These are phyloP conservation scores for Brachionus sp. DNA, from an alignment of 1,140 invertebrate species.

Conservation along the genomic window DNA sequence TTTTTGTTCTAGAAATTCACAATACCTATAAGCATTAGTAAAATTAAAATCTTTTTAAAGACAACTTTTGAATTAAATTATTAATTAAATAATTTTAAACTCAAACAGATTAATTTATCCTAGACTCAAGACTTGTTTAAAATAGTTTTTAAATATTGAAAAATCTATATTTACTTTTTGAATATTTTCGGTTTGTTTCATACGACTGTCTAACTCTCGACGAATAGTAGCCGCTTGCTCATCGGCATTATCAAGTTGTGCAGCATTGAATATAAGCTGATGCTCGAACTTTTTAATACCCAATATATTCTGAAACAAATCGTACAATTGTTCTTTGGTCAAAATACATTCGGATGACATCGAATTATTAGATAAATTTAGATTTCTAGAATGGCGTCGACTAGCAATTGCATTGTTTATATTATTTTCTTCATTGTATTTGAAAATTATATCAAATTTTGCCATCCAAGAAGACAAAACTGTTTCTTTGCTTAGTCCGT, in stretches of 20 bases:
- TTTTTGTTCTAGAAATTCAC: too few relatives aligned
- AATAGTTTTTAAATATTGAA: neutral
- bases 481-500: constrained; percentile 97
- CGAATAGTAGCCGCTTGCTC: constrained; percentile 98
- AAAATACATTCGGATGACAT: constrained; percentile 59
- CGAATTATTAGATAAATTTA: constrained; percentile 53
- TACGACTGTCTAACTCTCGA: constrained; percentile 91
- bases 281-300: constrained; percentile 96
- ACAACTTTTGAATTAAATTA: too few relatives aligned
- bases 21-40: too few relatives aligned
- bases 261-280: constrained; percentile 94
- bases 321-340: constrained; percentile 80
- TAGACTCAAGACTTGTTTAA: too few relatives aligned
- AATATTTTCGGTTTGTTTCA: constrained; percentile 93
- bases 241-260: constrained; percentile 96
- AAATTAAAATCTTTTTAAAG: too few relatives aligned
- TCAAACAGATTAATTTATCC: too few relatives aligned
- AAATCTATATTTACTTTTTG: constrained; percentile 70
- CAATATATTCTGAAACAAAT: constrained; percentile 99
- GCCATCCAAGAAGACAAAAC: constrained; percentile 98
- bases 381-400: constrained; percentile 53
- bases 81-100: too few relatives aligned
- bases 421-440: constrained; percentile 66
- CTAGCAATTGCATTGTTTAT: constrained; percentile 22
- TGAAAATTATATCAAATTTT: constrained; percentile 98